Percentiles rank a stretch among this genome's conserved stretches.
phyloP scores from a whole-genome alignment of 35 echinoderm and acorn worm genomes.

The Lytechinus variegatus region DNA sequence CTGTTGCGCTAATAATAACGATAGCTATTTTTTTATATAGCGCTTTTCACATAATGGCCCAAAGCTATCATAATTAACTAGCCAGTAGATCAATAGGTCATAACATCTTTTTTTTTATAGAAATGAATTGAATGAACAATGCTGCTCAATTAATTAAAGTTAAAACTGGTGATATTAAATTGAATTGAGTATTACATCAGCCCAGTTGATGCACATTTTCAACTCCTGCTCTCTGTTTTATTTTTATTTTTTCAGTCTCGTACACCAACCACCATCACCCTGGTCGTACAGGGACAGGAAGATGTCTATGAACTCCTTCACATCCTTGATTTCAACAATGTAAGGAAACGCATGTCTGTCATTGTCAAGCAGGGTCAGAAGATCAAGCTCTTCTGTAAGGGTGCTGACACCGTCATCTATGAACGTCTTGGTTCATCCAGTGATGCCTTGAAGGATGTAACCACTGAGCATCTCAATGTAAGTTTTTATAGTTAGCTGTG shows the following conservation, averaged over 20 bases:
- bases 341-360: constrained; percentile 96
- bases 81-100: no score
- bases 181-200: no score
- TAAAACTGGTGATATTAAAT: no score
- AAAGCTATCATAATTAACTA: no score
- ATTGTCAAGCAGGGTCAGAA: constrained; percentile 78
- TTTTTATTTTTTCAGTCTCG: constrained; percentile 58
- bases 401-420: constrained; percentile 91
- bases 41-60: no score
- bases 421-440: constrained; percentile 69
- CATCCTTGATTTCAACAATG: constrained; percentile 99
- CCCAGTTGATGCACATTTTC: no score
- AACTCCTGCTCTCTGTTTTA: background rate
- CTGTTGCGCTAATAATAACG: no score
- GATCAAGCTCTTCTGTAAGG: constrained; percentile 95
- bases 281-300: constrained; percentile 75
- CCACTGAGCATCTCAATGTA: constrained; percentile 90
- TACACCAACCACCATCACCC: constrained; percentile 91
- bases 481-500: background rate
- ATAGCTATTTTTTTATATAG: no score
- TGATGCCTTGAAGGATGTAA: constrained; percentile 71
- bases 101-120: no score
- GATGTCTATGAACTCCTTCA: constrained; percentile 91
- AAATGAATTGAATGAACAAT: no score
- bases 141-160: no score